Percentiles rank a stretch among this genome's conserved stretches.
Conservation (phyloP, 2,797 vertebrate species). For the Oceanodroma leucorhoa region DNA sequence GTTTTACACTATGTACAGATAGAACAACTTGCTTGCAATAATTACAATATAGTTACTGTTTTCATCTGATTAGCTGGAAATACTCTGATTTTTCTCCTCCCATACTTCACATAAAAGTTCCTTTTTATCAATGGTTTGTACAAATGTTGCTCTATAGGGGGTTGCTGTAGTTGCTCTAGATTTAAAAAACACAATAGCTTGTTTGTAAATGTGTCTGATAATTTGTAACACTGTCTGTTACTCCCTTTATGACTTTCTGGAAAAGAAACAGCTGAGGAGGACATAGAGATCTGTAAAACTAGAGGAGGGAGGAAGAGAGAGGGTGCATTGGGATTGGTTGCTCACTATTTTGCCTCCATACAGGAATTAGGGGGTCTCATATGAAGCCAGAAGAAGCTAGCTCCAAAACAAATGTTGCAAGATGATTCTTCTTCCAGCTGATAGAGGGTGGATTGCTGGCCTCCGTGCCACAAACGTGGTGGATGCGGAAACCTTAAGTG, state of each 20-base stretch:
- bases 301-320: not conserved
- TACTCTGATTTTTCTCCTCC: not conserved
- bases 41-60: conserved; percentile 12
- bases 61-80: conserved; percentile 25
- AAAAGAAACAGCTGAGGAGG: not conserved
- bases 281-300: not conserved
- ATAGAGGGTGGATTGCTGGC: not conserved
- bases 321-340: not conserved
- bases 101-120: not conserved
- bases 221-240: not conserved
- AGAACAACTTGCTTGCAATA: not conserved
- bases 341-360: not conserved
- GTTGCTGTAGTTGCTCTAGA: not conserved
- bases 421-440: not conserved
- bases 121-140: not conserved
- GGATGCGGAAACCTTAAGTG: not conserved
- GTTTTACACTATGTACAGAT: not conserved
- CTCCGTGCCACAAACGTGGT: rapidly evolving
- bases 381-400: not conserved
- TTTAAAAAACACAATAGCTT: not conserved
- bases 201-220: not conserved
- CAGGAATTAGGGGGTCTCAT: not conserved
- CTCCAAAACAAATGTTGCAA: not conserved
- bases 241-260: not conserved
- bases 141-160: not conserved